A percentile compares a stretch with the other conserved stretches of the same genome.
Conservation (phyloP, 2,888 invertebrate species). For the Oscheius myriophilus region DNA sequence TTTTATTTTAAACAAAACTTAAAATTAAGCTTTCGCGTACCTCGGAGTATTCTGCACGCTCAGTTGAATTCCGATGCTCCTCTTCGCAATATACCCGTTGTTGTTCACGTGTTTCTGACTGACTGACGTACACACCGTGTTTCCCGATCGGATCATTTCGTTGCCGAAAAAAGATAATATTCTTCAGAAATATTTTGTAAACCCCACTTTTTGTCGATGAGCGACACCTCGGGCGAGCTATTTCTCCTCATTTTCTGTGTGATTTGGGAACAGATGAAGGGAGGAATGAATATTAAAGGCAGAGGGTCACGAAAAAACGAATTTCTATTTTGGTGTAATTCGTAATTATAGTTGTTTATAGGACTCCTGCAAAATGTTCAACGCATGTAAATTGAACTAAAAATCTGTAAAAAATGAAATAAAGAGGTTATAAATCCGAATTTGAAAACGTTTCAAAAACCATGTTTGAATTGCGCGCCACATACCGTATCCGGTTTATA, state of each 20-base stretch:
- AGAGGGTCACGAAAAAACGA: too few relatives aligned
- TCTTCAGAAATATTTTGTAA: not conserved
- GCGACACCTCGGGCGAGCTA: slow-evolving; percentile 43
- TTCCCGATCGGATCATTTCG: slow-evolving; percentile 66
- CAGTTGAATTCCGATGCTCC: slow-evolving; percentile 66
- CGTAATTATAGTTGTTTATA: too few relatives aligned
- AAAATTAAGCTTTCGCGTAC: slow-evolving; percentile 15
- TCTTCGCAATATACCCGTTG: slow-evolving; percentile 42
- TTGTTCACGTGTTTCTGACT: slow-evolving; percentile 28
- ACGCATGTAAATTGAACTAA: too few relatives aligned
- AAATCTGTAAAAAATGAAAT: too few relatives aligned
- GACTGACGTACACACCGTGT: slow-evolving; percentile 64
- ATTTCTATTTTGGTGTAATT: too few relatives aligned
- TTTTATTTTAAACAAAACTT: not conserved
- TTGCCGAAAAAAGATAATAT: slow-evolving; percentile 24
- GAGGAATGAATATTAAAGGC: slow-evolving; percentile 56
- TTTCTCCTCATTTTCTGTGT: slow-evolving; percentile 46
- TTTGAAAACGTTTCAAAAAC: too few relatives aligned
- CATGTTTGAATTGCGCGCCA: too few relatives aligned
- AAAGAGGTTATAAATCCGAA: too few relatives aligned
- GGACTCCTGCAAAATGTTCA: too few relatives aligned
- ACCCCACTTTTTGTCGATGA: slow-evolving; percentile 51
- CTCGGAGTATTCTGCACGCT: slow-evolving; percentile 63
- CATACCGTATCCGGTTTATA: too few relatives aligned
- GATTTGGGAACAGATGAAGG: slow-evolving; percentile 49